Base-by-base conservation (phyloP, 2,113 vertebrate species). In the Sinosuthora webbiana region DNA sequence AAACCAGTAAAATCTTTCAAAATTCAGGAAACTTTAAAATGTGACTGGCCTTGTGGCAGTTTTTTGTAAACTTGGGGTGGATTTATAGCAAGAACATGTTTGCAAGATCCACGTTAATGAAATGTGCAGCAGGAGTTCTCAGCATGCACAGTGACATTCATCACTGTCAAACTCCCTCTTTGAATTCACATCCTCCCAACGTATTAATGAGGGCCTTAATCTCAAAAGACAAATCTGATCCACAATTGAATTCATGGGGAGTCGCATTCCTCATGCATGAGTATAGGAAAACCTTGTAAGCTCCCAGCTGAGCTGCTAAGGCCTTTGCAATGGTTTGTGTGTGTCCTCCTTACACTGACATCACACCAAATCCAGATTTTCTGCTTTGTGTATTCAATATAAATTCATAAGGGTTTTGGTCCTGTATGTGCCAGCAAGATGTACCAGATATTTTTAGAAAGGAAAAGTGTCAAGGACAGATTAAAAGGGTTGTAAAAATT, bases 191-290 rank as follows among this genome's bases (percentile, higher is more conserved):
- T 62, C 28, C 37, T 83, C 71, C 53, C 71, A 57, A 44, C 0
- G 0, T 68, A 78, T 53, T 90, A 90, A 49, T 65, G 35, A 90
- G 63, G 69, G 62, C 71, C 83, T 83, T 92, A 90, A 73, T 86
- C 70, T 62, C 64, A 39, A 70, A 79, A 77, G 92, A 64, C 82
- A 94, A 62, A 92, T 90, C 85, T 74, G 45, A 73, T 49, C 68
- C 82, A 57, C 83, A 83, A 15, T 8, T 59, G 88, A 90, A 90
- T 93, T 90, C 28, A 13, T 6, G 50, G 82, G 67, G 92, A 88
- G 82, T 18, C 15, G 9, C 85, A 94, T 97, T 96, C 88, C 82
- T 92, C 37, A 21, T 21, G 41, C 82, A 14, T 83, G 90, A 96
- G n/a, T 4, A 6, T 41, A 18, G 53, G 45, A 74, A 90, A 94